Percentiles rank a stretch among this genome's conserved stretches.
phyloP scores from a whole-genome alignment of 2,888 invertebrate genomes.

The Cheiracanthium punctorium region DNA sequence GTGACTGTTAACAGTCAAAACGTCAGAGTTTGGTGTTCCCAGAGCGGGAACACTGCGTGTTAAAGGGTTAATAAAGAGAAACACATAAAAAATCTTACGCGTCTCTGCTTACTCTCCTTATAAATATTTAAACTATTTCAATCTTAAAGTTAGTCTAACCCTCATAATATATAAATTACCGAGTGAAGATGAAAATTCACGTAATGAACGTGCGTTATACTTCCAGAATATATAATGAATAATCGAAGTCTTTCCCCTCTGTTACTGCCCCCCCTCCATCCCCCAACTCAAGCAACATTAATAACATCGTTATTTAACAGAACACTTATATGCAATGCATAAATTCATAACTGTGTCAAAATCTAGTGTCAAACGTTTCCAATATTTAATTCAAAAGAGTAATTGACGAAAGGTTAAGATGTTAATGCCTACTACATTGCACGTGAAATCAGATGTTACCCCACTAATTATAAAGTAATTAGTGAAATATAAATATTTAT shows the following conservation, averaged over 20 bases:
- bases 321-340: not conserved
- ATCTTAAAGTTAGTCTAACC: too few species aligned
- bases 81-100: too few species aligned
- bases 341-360: not conserved
- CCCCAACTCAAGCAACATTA: not conserved
- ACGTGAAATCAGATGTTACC: not conserved
- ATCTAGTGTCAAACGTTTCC: not conserved
- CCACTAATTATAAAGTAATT: not conserved
- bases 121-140: too few species aligned
- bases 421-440: not conserved
- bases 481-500: not conserved
- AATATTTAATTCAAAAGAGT: not conserved
- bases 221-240: not conserved
- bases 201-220: not conserved
- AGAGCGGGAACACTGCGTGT: too few species aligned
- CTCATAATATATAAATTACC: too few species aligned
- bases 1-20: too few species aligned
- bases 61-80: too few species aligned
- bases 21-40: too few species aligned
- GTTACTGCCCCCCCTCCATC: not conserved
- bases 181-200: not conserved
- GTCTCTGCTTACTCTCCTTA: too few species aligned
- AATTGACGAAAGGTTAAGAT: not conserved
- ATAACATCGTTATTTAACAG: not conserved
- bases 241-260: not conserved